Conservation (phyloP, 2,797 vertebrate species). For the Liparis tanakae region DNA sequence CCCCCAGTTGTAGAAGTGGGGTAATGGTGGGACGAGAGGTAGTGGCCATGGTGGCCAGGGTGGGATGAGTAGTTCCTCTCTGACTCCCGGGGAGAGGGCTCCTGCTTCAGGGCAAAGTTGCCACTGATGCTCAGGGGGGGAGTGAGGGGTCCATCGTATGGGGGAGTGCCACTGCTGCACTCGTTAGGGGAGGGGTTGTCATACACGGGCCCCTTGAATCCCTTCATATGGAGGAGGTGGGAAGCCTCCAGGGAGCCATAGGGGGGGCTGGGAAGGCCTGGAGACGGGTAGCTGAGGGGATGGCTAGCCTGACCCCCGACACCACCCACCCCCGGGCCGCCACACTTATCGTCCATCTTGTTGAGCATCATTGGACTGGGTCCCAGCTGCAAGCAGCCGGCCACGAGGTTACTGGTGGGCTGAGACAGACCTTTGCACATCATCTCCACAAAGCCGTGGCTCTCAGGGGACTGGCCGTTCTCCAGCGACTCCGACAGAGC, state of each 20-base stretch:
- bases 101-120: conserved; percentile 95
- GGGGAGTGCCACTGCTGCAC: conserved; percentile 86
- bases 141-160: conserved; percentile 93
- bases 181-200: conserved; percentile 88
- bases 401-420: conserved; percentile 96
- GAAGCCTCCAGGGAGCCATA: conserved; percentile 92
- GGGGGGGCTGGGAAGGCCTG: conserved; percentile 94
- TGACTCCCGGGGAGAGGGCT: conserved; percentile 88
- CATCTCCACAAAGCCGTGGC: conserved; percentile 94
- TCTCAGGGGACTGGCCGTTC: conserved; percentile 89
- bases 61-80: conserved; percentile 87
- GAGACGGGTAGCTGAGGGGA: conserved; percentile 90
- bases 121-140: conserved; percentile 95
- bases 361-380: conserved; percentile 84
- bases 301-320: conserved; percentile 74
- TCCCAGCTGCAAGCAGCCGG: conserved; percentile 93
- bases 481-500: conserved; percentile 96
- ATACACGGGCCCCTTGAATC: conserved; percentile 88
- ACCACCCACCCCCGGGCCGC: conserved; percentile 67
- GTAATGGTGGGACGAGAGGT: conserved; percentile 84
- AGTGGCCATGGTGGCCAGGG: conserved; percentile 80
- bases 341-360: conserved; percentile 90
- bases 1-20: conserved; percentile 66
- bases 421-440: conserved; percentile 97
- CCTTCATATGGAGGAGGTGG: conserved; percentile 92